Evolutionary conservation across 2,113 vertebrate species (phyloP).

Genomic region (Brevimyrus niger): DNA sequence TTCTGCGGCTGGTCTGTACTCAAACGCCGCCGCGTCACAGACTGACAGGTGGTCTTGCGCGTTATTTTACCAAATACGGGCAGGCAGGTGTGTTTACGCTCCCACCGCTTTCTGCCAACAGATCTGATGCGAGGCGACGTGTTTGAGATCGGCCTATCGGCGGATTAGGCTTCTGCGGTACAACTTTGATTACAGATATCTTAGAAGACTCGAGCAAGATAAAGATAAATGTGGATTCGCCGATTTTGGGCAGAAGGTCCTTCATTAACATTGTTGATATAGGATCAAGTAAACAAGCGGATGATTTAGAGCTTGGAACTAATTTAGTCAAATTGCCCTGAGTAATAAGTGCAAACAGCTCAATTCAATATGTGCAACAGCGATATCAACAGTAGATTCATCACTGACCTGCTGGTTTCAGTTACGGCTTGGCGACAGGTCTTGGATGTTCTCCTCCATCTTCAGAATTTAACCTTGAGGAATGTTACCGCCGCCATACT

Average conservation of each 20-base stretch:
- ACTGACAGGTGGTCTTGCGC: neutral
- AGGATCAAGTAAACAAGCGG: conserved; percentile 11
- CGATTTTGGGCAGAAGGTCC: neutral
- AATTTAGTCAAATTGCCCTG: neutral
- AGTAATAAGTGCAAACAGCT: neutral
- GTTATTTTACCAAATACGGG: neutral
- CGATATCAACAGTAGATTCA: conserved; percentile 5
- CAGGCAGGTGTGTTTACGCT: neutral
- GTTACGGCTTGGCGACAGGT: neutral
- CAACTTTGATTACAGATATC: conserved; percentile 1
- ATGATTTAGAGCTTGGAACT: conserved; percentile 1
- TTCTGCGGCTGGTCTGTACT: neutral
- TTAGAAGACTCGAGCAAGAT: conserved; percentile 2
- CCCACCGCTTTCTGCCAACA: neutral
- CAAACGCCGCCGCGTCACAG: neutral
- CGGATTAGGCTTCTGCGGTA: neutral
- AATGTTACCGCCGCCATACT: neutral
- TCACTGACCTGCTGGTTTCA: neutral
- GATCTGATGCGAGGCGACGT: neutral
- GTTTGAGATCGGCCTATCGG: neutral
- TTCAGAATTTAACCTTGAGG: neutral
- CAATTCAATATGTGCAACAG: conserved; percentile 6
- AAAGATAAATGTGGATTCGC: neutral
- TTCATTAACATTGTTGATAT: neutral
- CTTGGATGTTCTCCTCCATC: neutral